Evolutionary conservation across 2,113 vertebrate genomes (phyloP), one percentile per base, ranked within the genome.

Genomic region (Rhinolophus sinicus): DNA sequence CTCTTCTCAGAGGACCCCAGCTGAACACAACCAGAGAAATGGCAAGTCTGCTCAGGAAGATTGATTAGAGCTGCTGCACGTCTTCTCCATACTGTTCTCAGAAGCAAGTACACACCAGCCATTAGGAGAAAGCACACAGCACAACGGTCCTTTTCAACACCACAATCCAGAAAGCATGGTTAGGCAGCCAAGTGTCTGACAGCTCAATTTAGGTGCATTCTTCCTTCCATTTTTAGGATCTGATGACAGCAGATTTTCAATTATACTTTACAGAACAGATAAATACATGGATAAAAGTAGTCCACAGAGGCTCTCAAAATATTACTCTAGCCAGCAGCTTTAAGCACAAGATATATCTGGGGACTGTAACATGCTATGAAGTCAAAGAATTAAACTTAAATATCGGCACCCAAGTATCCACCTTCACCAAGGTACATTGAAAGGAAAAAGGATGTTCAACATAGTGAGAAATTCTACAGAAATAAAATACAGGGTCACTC

Each of bases 31-130:
- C 64, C 69, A 80, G 62, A 93, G 69, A 97, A 95, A 94, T 35
- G 50, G 93, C 88, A 92, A 58, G 81, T 95, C 64, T 87, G 96
- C 89, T 62, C 8, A 52, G 80, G 82, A 95, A 97, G 97, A 96
- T 1, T 95, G 94, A 93, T 94, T 70, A 75, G 52, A 22, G 69
- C 35, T 1, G 13, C 88, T 11, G 64, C 75, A 56, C 1, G 5
- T 54, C 64, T 88, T 72, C 64, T 76, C 1, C 19, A 50, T 6
- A 56, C 85, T 72, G 56, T 88, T 90, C 75, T 92, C 60, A 86
- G 94, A 64, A 85, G 58, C 67, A 14, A 85, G 91, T 30, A 52
- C 38, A 62, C 18, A 13, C 87, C 84, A 69, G 92, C 76, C 40
- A 65, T 76, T 26, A 65, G 77, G 62, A 95, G 76, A 84, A 82